phyloP scores from a whole-genome alignment of 35 echinoderm and acorn worm species.

The Hemicentrotus pulcherrimus region DNA sequence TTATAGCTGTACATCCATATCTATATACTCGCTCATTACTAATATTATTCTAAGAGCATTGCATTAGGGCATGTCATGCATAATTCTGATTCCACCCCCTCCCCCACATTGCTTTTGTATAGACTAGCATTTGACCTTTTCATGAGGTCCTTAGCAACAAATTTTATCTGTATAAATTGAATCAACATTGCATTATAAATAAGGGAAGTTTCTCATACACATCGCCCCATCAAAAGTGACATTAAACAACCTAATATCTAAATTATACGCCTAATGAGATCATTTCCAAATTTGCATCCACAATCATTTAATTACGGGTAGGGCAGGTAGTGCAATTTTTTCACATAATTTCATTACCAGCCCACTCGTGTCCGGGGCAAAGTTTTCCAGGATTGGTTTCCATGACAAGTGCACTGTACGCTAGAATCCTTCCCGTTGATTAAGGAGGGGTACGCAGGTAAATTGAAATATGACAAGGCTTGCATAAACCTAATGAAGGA shows the following conservation, averaged over 20 bases:
- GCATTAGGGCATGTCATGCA: neutral
- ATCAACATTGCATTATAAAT: neutral
- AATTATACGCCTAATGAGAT: neutral
- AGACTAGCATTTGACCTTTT: neutral
- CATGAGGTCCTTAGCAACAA: neutral
- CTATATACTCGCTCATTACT: neutral
- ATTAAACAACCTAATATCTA: slow-evolving; percentile 12
- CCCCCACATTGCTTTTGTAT: neutral
- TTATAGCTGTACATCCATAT: too few species aligned
- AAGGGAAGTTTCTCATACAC: neutral
- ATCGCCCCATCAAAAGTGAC: neutral
- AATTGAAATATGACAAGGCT: too few species aligned
- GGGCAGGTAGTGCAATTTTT: neutral
- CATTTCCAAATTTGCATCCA: neutral
- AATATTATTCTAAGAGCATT: neutral
- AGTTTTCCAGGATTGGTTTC: neutral
- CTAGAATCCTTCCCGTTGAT: neutral
- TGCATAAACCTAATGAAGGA: too few species aligned
- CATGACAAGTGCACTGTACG: neutral
- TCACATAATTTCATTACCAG: slow-evolving; percentile 5
- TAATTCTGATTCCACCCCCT: neutral
- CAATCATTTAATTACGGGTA: neutral
- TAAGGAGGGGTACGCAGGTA: too few species aligned
- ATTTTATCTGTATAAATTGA: slow-evolving; percentile 5
- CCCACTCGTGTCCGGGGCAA: neutral